These are phyloP conservation scores for Poeciliopsis prolifica DNA, from an alignment of 2,113 vertebrate species.

Conservation along the genomic window DNA sequence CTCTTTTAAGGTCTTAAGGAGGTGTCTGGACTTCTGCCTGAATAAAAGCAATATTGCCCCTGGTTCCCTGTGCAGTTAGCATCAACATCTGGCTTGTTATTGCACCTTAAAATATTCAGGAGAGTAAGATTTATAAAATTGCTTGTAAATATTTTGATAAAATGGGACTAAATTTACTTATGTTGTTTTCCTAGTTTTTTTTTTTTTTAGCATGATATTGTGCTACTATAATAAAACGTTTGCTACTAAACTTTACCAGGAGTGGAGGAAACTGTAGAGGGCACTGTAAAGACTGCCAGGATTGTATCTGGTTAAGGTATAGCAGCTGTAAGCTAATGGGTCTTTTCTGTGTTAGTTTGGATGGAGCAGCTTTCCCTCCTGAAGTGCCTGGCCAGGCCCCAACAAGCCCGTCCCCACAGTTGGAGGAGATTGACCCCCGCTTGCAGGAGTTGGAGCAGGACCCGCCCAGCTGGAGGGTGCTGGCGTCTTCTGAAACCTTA, in stretches of 20 bases:
- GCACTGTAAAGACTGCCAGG: no score
- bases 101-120: not conserved
- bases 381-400: constrained; percentile 66
- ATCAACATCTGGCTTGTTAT: no score
- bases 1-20: not conserved
- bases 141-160: not conserved
- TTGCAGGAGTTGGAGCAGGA: constrained; percentile 86
- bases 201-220: no score
- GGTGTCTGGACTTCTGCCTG: not conserved
- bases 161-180: no score
- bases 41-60: not conserved
- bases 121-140: not conserved
- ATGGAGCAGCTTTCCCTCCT: constrained; percentile 60
- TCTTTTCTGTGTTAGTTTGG: constrained; percentile 68
- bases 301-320: not conserved
- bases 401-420: constrained; percentile 70
- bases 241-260: no score
- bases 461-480: constrained; percentile 88
- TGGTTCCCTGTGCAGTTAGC: no score
- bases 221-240: no score
- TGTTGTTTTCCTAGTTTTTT: no score
- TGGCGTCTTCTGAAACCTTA: constrained; percentile 75
- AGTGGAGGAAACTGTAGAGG: no score
- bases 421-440: constrained; percentile 85
- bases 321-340: not conserved